phyloP scores from a whole-genome alignment of 2,797 vertebrate species.

The Notolabrus celidotus region DNA sequence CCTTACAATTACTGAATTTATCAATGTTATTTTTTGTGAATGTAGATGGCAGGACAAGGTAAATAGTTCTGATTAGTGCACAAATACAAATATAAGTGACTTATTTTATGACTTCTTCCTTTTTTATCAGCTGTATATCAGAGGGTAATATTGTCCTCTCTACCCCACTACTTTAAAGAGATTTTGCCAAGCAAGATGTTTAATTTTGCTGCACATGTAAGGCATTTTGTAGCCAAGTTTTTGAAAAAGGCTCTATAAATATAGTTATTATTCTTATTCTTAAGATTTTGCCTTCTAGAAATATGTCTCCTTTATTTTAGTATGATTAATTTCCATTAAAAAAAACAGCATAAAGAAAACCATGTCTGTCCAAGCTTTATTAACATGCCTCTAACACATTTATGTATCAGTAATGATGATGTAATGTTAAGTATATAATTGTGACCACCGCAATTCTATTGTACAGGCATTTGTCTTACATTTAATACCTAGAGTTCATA shows the following conservation, averaged over 20 bases:
- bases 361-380: too few species aligned
- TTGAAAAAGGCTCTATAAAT: too few species aligned
- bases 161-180: too few species aligned
- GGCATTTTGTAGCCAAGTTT: too few species aligned
- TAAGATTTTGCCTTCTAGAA: too few species aligned
- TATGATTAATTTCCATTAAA: background rate
- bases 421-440: background rate
- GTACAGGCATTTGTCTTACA: background rate
- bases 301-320: too few species aligned
- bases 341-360: background rate
- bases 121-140: background rate
- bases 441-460: accelerated
- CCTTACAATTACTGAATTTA: background rate
- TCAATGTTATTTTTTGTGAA: background rate
- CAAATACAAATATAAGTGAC: background rate
- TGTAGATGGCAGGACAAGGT: background rate
- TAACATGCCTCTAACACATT: background rate
- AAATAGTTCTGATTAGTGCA: background rate
- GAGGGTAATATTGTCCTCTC: too few species aligned
- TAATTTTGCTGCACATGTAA: too few species aligned
- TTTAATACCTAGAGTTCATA: background rate
- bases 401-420: background rate
- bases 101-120: background rate
- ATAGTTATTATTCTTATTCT: too few species aligned
- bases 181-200: too few species aligned